A percentile compares a stretch with the other conserved stretches of the same genome.
Evolutionary conservation across 2,888 invertebrate genomes (phyloP).

Genomic region (Glaucopsyche alexis): DNA sequence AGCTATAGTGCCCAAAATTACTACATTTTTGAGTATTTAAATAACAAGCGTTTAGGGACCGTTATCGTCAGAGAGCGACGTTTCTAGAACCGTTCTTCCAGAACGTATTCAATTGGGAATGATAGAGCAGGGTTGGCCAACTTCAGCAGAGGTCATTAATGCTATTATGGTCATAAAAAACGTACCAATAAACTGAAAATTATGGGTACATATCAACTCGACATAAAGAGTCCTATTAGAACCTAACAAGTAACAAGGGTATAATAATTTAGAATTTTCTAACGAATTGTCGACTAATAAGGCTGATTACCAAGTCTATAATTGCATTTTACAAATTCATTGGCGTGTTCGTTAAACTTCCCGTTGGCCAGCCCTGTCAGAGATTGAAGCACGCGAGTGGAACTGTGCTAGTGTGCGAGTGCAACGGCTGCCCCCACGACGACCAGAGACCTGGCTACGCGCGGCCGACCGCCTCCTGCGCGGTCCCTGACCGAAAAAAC

Average conservation of each 20-base stretch:
- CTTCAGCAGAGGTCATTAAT: background rate
- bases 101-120: background rate
- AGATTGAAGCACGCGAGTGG: slow-evolving; percentile 69
- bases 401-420: slow-evolving; percentile 75
- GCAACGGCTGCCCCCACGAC: slow-evolving; percentile 75
- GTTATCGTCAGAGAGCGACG: slow-evolving; percentile 55
- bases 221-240: background rate
- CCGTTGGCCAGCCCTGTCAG: slow-evolving; percentile 39
- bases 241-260: background rate
- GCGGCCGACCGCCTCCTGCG: slow-evolving; percentile 77
- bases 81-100: slow-evolving; percentile 33
- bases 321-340: too few relatives aligned
- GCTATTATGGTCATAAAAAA: too few relatives aligned
- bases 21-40: slow-evolving; percentile 32
- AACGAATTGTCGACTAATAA: background rate
- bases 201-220: background rate
- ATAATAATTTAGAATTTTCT: background rate
- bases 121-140: background rate
- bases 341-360: background rate
- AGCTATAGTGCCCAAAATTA: slow-evolving; percentile 40
- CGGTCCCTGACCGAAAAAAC: slow-evolving; percentile 80
- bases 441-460: slow-evolving; percentile 72
- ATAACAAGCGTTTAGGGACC: slow-evolving; percentile 9
- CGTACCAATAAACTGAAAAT: background rate
- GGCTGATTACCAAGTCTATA: too few relatives aligned